These are phyloP conservation scores for Tupiocoris notatus DNA, from an alignment of 2,888 invertebrate species.

Conservation along the genomic window DNA sequence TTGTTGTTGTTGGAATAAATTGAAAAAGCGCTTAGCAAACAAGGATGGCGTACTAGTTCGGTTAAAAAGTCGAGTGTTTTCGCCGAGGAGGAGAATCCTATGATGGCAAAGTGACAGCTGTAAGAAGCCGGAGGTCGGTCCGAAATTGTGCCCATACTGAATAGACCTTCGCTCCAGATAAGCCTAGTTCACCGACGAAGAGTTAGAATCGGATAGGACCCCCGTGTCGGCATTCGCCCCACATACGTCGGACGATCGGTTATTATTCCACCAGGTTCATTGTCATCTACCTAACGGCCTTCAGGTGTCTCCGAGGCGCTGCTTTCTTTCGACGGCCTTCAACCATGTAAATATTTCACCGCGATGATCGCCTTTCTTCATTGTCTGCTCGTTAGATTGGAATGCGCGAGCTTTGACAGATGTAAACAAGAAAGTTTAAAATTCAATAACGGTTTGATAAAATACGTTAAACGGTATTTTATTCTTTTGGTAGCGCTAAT, in stretches of 20 bases:
- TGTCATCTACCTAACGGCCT: slow-evolving; percentile 34
- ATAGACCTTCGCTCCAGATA: slow-evolving; percentile 22
- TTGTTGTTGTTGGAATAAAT: slow-evolving; percentile 9
- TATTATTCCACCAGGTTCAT: slow-evolving; percentile 35
- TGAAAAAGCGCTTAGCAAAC: slow-evolving; percentile 20
- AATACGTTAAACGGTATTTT: too few relatives aligned
- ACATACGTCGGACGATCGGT: slow-evolving; percentile 29
- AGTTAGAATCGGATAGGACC: background rate
- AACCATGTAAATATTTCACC: slow-evolving; percentile 14
- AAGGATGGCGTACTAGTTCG: slow-evolving; percentile 17
- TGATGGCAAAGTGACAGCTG: too few relatives aligned
- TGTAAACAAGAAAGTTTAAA: too few relatives aligned
- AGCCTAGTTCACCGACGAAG: background rate
- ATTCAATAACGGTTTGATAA: too few relatives aligned
- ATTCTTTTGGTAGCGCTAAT: too few relatives aligned
- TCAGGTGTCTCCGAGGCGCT: background rate
- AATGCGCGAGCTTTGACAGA: too few relatives aligned
- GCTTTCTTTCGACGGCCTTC: background rate
- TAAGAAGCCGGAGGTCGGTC: background rate
- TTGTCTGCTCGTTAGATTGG: background rate
- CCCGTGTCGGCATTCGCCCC: slow-evolving; percentile 29
- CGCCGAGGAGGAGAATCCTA: too few relatives aligned
- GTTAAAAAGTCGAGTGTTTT: slow-evolving; percentile 26
- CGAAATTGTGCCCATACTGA: slow-evolving; percentile 2
- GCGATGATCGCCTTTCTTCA: slow-evolving; percentile 4